Base-by-base conservation (phyloP, 2,113 vertebrate genomes). In the Protobothrops mucrosquamatus region DNA sequence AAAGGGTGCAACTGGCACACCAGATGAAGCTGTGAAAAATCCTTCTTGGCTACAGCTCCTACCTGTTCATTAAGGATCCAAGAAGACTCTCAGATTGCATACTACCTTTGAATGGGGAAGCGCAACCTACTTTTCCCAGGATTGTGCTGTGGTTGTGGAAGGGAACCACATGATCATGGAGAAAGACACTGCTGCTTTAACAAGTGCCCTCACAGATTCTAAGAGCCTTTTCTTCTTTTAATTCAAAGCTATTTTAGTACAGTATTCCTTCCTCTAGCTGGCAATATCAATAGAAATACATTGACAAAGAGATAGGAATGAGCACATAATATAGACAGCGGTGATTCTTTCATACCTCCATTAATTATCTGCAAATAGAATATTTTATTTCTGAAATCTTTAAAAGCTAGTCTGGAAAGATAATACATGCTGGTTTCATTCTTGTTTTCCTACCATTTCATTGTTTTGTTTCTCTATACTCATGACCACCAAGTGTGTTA, bases 401-500 rank as follows among this genome's bases (percentile, higher is more conserved):
- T 91, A 85, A 24, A 46, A 91, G 56, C 56, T 34, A 56, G 34
- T 55, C 85, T 57, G 34, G 48, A 56, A 91, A 85, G 52, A 29
- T 29, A 85, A n/a, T 56, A 20, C 14, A 56, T 85, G 23, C 43
- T 55, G 64, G 51, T 9, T 26, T 55, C n/a, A 20, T 56, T 85
- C 85, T 8, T 3, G 0, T 1, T 1, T 3, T 4, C 1, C 15
- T 5, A 0, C 51, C 14, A 88, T 18, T 24, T 81, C 52, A 56
- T 91, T 56, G 12, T 43, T 23, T 85, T 91, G 12, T 85, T 55
- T 85, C 52, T 14, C 12, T 85, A 46, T 24, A 46, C 55, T 54
- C 52, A 56, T 85, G 74, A 43, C 90, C 74, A 91, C 52, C 90
- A 18, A 91, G 14, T 48, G 15, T n/a, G 43, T 86, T 43, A 91